Percentiles rank a stretch among this genome's conserved stretches.
These are phyloP conservation scores for Oeneis ivallda DNA, from an alignment of 2,888 invertebrate species.

Conservation along the genomic window DNA sequence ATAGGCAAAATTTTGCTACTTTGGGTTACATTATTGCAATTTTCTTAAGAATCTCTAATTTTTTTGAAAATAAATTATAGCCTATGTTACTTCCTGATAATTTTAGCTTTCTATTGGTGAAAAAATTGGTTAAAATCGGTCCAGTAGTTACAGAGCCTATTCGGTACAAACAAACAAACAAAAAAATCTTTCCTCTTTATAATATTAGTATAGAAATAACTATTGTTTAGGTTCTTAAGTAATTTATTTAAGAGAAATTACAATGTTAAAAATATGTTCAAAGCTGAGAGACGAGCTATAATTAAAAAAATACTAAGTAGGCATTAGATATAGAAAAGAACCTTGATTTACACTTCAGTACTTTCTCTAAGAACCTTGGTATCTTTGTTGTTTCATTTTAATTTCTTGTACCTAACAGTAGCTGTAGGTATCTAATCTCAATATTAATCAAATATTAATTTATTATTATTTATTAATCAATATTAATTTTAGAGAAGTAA, in stretches of 20 bases:
- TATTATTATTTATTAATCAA: not conserved
- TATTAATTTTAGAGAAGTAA: not conserved
- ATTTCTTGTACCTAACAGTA: constrained; percentile 2
- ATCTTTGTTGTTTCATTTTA: constrained; percentile 45
- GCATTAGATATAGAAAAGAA: constrained; percentile 53
- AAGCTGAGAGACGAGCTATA: not conserved
- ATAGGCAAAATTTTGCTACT: too few relatives aligned
- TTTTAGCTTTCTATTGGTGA: too few relatives aligned
- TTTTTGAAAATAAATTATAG: too few relatives aligned
- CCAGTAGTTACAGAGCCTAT: too few relatives aligned
- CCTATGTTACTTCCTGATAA: too few relatives aligned
- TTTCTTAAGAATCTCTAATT: too few relatives aligned
- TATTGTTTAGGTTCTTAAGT: not conserved
- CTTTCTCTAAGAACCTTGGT: constrained; percentile 61
- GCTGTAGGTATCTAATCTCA: not conserved
- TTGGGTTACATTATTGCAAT: too few relatives aligned
- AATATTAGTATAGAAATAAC: too few relatives aligned
- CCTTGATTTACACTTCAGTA: constrained; percentile 70
- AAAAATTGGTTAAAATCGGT: too few relatives aligned
- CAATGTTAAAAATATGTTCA: constrained; percentile 2
- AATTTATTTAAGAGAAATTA: not conserved
- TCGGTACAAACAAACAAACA: too few relatives aligned
- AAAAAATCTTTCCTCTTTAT: too few relatives aligned
- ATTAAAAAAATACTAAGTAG: constrained; percentile 2
- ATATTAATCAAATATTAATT: not conserved